phyloP scores from a whole-genome alignment of 2,113 vertebrate species.

The Nerophis ophidion region DNA sequence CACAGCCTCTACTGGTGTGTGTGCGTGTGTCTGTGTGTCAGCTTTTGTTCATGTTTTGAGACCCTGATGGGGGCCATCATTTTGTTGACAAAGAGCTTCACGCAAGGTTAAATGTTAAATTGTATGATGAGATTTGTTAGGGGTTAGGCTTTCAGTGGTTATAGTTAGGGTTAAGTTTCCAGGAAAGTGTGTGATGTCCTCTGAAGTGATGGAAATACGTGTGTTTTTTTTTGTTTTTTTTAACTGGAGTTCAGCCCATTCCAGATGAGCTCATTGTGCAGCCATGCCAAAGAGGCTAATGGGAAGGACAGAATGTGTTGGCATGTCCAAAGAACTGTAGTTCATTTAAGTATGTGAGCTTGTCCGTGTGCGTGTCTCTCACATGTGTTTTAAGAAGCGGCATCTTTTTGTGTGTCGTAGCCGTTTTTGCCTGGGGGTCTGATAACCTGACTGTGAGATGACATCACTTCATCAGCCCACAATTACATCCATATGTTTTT shows the following conservation, averaged over 20 bases:
- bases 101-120: neutral
- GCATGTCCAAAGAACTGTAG: slow-evolving; percentile 8
- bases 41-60: neutral
- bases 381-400: slow-evolving; percentile 34
- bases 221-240: slow-evolving; percentile 17
- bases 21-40: slow-evolving; percentile 25
- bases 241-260: slow-evolving; percentile 64
- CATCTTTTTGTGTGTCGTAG: slow-evolving; percentile 51
- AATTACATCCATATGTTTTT: slow-evolving; percentile 67
- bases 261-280: slow-evolving; percentile 66
- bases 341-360: slow-evolving; percentile 8
- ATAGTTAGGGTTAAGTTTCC: slow-evolving; percentile 7
- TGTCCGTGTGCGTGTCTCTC: slow-evolving; percentile 12
- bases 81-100: neutral
- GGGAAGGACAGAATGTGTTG: slow-evolving; percentile 53
- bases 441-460: slow-evolving; percentile 69
- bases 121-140: neutral
- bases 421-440: slow-evolving; percentile 49
- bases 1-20: slow-evolving; percentile 42
- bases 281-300: slow-evolving; percentile 68
- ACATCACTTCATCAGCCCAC: slow-evolving; percentile 53
- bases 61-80: neutral
- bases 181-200: neutral
- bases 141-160: neutral
- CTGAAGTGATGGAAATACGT: slow-evolving; percentile 10